Base-by-base conservation (phyloP, 2,888 invertebrate species). In the Caenorhabditis zanzibari region DNA sequence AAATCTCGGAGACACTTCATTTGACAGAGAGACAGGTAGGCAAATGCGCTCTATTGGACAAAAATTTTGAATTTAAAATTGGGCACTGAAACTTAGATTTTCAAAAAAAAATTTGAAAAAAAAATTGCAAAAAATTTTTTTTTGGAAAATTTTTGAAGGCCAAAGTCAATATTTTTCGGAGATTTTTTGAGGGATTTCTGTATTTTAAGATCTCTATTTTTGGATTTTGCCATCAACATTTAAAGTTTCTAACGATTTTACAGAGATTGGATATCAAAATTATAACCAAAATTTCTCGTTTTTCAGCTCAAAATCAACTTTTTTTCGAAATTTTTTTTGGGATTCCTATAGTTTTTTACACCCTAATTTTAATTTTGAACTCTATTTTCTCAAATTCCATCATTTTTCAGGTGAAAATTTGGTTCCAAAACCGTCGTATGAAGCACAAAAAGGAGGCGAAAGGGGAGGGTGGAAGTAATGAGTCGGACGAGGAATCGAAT, bases 361-460 rank as follows among this genome's bases (percentile, higher is more conserved):
- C 6, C 12, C 44, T 6, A 49, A 32, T 10, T 54, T 24, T 26
- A 38, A 38, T 38, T 38, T 38, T 12, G 9, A 10, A 6, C 10
- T 38, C 12, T 38, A 12, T 38, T 38, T 32, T 32, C 5, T 22
- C 1, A 5, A 47, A 44, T 16, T 28, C 28, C 0, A 4, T n/a
- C 14, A 9, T 26, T 38, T 88, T 90, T 59, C 83, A 91, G 91
- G 90, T 91, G 19, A 91, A 92, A 80, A 91, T 91, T 69, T 91
- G 91, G 92, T 92, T 92, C 81, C 92, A 92, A 86, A 92, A 92
- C 71, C 88, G 92, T 28, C 87, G 92, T 63, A 92, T 92, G 92
- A 92, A 92, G 84, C 88, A 88, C 83, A 92, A 92, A 75, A 91
- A 91, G 71, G 90, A 91, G 72, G 81, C 81, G 38, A 91, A 91